Evolutionary conservation across 2,888 invertebrate species (phyloP).

Genomic region (Ormyrus nitidulus): DNA sequence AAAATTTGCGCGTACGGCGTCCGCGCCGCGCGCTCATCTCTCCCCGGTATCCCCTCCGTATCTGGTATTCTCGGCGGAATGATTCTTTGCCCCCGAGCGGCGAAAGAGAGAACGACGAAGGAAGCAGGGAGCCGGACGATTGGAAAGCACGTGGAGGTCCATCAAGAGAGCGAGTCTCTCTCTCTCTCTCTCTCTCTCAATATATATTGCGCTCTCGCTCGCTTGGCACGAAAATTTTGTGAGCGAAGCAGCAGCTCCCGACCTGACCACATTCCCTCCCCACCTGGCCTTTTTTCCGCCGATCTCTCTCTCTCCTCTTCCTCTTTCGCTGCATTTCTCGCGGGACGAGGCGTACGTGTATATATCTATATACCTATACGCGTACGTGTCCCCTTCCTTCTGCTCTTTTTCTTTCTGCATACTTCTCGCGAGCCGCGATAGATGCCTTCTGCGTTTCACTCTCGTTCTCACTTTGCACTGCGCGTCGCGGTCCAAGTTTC

Average conservation of each 20-base stretch:
- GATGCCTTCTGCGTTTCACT: constrained; percentile 37
- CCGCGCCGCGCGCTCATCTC: not conserved
- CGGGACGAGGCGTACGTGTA: not conserved
- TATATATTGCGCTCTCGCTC: not conserved
- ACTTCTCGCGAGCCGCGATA: constrained; percentile 5
- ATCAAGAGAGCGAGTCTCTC: constrained; percentile 25
- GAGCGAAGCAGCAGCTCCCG: constrained; percentile 62
- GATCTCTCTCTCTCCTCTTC: constrained; percentile 46
- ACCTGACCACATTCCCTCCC: constrained; percentile 73
- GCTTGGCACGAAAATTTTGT: constrained; percentile 66
- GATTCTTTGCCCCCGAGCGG: not conserved
- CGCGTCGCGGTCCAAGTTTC: not conserved
- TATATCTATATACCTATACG: not conserved
- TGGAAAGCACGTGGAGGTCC: constrained; percentile 65
- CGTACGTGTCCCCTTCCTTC: not conserved
- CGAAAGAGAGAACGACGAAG: constrained; percentile 28
- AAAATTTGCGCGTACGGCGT: constrained; percentile 18
- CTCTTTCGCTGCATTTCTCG: constrained; percentile 46
- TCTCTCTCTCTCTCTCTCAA: not conserved
- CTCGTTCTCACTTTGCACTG: constrained; percentile 31
- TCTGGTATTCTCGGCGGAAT: constrained; percentile 4
- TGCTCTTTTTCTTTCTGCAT: constrained; percentile 32
- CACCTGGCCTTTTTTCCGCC: constrained; percentile 28
- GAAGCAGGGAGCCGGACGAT: constrained; percentile 20
- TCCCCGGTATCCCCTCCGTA: not conserved